Base-by-base conservation (phyloP, 2,797 vertebrate species). In the Lemur catta region DNA sequence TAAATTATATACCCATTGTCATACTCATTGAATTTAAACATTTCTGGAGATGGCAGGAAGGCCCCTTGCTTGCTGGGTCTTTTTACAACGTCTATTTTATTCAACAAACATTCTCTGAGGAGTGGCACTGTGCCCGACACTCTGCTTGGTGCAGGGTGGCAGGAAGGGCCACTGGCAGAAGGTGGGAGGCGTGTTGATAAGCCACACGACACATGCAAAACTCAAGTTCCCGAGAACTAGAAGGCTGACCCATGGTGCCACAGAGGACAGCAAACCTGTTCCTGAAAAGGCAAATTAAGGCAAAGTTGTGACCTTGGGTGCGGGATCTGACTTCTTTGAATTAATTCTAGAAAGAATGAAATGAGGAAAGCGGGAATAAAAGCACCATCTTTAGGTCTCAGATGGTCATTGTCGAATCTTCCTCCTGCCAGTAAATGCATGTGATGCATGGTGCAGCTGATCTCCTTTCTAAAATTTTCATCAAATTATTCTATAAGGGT, bases 381-480 rank as follows among this genome's bases (percentile, higher is more conserved):
- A 88, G 86, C 65, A 72, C 33, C 87, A n/a, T 94, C 78, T 95
- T 95, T 90, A 89, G 91, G 89, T 33, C 55, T 96, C 85, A 8
- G n/a, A n/a, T 61, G 96, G 86, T 46, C 1, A 75, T 95, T 28
- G n/a, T 95, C 71, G 30, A 95, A 57, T 30, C 35, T 93, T 95
- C 35, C 46, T 92, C 93, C 93, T 52, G 79, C 94, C 90, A 81
- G 63, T 48, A 94, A 97, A 91, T 88, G 88, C 41, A 80, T 15
- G 63, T 43, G 72, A 91, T 72, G 33, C 46, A 4, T 24, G 71
- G 57, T 30, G 24, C 35, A 38, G 79, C 94, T 88, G 79, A 92
- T 93, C 96, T 97, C 88, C 84, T 95, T 97, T 97, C 96, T 97
- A 97, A 98, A 97, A 93, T 87, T 97, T 95, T 72, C 61, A 79